Conservation (phyloP, 2,888 invertebrate species). For the Leucania comma region DNA sequence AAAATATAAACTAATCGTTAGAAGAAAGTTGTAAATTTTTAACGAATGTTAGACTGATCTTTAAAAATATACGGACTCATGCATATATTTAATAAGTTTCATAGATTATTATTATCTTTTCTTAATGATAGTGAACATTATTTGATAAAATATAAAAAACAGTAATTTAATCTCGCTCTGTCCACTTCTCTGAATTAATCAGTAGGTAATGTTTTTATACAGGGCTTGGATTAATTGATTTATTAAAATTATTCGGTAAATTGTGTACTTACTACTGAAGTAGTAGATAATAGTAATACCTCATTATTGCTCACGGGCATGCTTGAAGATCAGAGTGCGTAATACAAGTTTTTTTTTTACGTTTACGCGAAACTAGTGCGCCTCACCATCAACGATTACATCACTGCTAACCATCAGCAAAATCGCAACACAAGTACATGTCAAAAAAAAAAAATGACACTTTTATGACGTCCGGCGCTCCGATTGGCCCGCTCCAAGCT, state of each 20-base stretch:
- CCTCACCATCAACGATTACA: no score
- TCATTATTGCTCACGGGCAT: slow-evolving; percentile 78
- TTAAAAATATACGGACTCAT: slow-evolving; percentile 87
- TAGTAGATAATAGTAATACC: slow-evolving; percentile 68
- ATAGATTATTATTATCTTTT: slow-evolving; percentile 80
- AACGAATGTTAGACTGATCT: slow-evolving; percentile 91
- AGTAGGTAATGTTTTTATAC: slow-evolving; percentile 81
- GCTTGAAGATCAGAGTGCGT: slow-evolving; percentile 63
- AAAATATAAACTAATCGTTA: slow-evolving; percentile 74
- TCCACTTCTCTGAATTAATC: slow-evolving; percentile 80
- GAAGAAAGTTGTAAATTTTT: slow-evolving; percentile 82
- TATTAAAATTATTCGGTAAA: slow-evolving; percentile 65
- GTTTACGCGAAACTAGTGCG: no score
- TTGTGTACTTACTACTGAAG: slow-evolving; percentile 69
- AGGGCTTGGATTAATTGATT: slow-evolving; percentile 78
- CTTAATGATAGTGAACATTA: slow-evolving; percentile 73
- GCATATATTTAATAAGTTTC: slow-evolving; percentile 81
- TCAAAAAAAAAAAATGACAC: no score
- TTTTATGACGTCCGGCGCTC: no score
- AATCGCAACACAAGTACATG: no score
- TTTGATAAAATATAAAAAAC: slow-evolving; percentile 67
- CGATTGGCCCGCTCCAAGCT: no score
- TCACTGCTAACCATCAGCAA: no score
- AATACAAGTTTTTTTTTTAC: no score
- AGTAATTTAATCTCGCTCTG: slow-evolving; percentile 79